These are phyloP conservation scores for Chelonus formosanus DNA, from an alignment of 2,888 invertebrate species.

Conservation along the genomic window DNA sequence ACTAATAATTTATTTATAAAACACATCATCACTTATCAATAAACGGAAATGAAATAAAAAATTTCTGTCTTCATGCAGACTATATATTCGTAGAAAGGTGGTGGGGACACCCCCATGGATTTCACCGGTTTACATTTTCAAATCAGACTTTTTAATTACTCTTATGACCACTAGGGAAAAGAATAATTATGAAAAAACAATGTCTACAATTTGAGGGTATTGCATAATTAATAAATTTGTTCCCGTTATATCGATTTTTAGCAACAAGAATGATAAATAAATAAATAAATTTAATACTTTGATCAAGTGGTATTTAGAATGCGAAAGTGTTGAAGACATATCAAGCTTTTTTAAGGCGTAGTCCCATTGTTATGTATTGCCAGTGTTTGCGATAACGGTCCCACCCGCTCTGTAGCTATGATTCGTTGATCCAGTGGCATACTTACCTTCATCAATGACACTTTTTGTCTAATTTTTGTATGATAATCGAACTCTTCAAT, in stretches of 20 bases:
- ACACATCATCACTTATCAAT: constrained; percentile 36
- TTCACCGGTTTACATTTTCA: constrained; percentile 56
- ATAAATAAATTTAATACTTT: no score
- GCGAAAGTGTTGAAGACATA: constrained; percentile 41
- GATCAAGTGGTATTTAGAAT: constrained; percentile 29
- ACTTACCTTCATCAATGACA: constrained; percentile 47
- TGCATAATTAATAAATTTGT: no score
- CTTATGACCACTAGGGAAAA: constrained; percentile 26
- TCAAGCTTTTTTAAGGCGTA: constrained; percentile 45
- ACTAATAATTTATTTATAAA: not conserved
- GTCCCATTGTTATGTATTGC: constrained; percentile 53
- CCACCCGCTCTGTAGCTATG: constrained; percentile 44
- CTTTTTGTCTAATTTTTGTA: constrained; percentile 29
- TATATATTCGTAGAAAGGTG: constrained; percentile 49
- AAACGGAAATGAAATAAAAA: constrained; percentile 45
- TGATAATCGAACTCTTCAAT: not conserved
- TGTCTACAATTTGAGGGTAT: no score
- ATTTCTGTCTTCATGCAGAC: constrained; percentile 40
- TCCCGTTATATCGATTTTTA: no score
- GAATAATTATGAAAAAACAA: constrained; percentile 11
- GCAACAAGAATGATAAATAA: no score
- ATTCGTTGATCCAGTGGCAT: constrained; percentile 54
- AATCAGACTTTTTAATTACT: constrained; percentile 32
- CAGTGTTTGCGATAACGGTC: constrained; percentile 52
- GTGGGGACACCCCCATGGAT: constrained; percentile 43